Evolutionary conservation across 2,797 vertebrate genomes (phyloP).

Genomic region (Thaleichthys pacificus): DNA sequence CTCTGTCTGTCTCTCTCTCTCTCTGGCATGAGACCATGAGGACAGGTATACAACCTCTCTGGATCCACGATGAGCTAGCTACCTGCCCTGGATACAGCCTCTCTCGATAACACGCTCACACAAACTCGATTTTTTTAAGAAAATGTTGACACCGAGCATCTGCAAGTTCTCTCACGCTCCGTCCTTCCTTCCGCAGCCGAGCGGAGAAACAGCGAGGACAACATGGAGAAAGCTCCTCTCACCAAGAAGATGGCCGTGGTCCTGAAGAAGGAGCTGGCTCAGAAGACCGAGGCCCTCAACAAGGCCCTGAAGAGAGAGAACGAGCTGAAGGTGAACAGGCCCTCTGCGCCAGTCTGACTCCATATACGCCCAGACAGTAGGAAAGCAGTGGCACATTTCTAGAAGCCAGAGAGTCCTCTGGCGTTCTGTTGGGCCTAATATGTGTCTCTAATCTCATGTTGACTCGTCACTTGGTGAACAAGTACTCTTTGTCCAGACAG

Average conservation of each 20-base stretch:
- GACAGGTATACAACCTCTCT: no score
- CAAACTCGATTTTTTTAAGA: no score
- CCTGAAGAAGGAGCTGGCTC: slow-evolving; percentile 76
- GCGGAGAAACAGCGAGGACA: slow-evolving; percentile 64
- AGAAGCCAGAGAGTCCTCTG: not conserved
- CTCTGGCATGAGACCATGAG: not conserved
- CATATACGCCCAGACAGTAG: no score
- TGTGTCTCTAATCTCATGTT: not conserved
- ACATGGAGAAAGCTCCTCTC: slow-evolving; percentile 50
- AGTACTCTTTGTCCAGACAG: not conserved
- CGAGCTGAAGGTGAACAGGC: slow-evolving; percentile 71
- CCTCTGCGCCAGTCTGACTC: not conserved
- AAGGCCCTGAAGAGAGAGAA: slow-evolving; percentile 77
- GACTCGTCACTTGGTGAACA: not conserved
- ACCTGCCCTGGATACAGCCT: no score
- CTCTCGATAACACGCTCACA: no score
- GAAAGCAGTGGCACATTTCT: not conserved
- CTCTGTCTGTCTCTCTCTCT: no score
- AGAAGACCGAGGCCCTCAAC: slow-evolving; percentile 76
- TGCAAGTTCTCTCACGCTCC: no score
- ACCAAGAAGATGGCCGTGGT: slow-evolving; percentile 63
- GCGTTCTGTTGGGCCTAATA: no score
- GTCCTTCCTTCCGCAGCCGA: slow-evolving; percentile 52
- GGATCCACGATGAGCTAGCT: no score
- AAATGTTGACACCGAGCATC: no score